Evolutionary conservation across 35 echinoderm and acorn worm genomes (phyloP).

Genomic region (Patiria miniata): DNA sequence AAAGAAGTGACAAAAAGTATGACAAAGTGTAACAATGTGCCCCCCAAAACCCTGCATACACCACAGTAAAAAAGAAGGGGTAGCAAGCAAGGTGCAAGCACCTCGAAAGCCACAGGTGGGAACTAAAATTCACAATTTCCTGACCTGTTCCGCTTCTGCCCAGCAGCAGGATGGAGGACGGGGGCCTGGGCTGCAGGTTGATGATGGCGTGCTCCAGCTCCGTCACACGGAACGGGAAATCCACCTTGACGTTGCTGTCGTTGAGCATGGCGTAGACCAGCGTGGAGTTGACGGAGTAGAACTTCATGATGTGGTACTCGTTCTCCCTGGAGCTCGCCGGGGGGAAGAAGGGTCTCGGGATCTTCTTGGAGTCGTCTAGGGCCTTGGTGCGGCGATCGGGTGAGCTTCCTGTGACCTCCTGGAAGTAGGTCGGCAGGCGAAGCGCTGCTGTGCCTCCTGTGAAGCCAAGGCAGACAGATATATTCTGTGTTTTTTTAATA

Average conservation of each 20-base stretch:
- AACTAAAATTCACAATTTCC: not conserved
- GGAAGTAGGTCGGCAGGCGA: slow-evolving; percentile 42
- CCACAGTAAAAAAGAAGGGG: too few species aligned
- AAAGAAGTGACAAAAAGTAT: too few species aligned
- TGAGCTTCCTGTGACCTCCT: slow-evolving; percentile 1
- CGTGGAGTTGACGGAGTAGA: slow-evolving; percentile 56
- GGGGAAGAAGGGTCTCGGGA: slow-evolving; percentile 62
- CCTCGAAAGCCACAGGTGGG: too few species aligned
- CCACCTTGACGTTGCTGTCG: slow-evolving; percentile 48
- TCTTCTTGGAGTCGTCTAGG: slow-evolving; percentile 10
- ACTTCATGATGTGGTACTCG: slow-evolving; percentile 77
- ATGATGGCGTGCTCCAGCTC: slow-evolving; percentile 67
- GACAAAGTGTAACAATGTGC: too few species aligned
- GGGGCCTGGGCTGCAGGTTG: slow-evolving; percentile 42
- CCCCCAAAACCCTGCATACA: too few species aligned
- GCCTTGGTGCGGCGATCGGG: not conserved
- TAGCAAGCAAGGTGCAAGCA: too few species aligned
- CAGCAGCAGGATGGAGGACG: slow-evolving; percentile 44
- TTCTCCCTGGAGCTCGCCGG: slow-evolving; percentile 64
- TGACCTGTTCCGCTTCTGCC: slow-evolving; percentile 70
- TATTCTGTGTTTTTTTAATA: not conserved
- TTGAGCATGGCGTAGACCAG: slow-evolving; percentile 56
- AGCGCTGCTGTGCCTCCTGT: not conserved
- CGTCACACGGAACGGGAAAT: slow-evolving; percentile 74
- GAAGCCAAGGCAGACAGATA: not conserved